Evolutionary conservation across 2,113 vertebrate genomes (phyloP).

Genomic region (Noturus placidus): DNA sequence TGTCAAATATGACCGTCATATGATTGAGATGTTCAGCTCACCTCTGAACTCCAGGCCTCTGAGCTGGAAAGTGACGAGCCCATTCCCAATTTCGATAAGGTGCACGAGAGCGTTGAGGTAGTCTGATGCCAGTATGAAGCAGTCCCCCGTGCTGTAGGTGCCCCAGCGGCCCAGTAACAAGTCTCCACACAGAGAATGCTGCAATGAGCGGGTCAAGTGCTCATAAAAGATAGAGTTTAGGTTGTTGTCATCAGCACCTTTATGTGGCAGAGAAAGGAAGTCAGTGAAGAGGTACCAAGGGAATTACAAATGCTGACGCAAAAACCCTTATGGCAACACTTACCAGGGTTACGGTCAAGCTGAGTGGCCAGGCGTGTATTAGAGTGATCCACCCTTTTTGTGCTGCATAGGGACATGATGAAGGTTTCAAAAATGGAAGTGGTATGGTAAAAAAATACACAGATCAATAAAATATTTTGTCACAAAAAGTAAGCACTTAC

Average conservation of each 20-base stretch:
- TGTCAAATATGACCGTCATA: neutral
- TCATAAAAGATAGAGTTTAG: conserved; percentile 92
- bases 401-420: conserved; percentile 68
- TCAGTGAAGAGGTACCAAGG: neutral
- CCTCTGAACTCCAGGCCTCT: conserved; percentile 90
- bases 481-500: conserved; percentile 64
- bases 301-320: neutral
- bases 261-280: neutral
- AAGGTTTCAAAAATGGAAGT: neutral
- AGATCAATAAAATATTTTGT: neutral
- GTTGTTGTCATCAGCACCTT: conserved; percentile 89
- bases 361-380: conserved; percentile 89
- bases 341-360: conserved; percentile 87
- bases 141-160: conserved; percentile 85
- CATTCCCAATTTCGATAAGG: conserved; percentile 90
- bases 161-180: conserved; percentile 88
- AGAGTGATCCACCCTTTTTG: conserved; percentile 88
- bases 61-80: conserved; percentile 88
- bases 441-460: neutral
- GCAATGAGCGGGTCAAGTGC: conserved; percentile 86
- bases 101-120: conserved; percentile 92
- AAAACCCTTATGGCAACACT: neutral
- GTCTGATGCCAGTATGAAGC: conserved; percentile 89
- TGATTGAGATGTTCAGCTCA: conserved; percentile 62
- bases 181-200: conserved; percentile 88